phyloP scores from a whole-genome alignment of 2,888 invertebrate genomes.

The Pseudococcus longispinus region DNA sequence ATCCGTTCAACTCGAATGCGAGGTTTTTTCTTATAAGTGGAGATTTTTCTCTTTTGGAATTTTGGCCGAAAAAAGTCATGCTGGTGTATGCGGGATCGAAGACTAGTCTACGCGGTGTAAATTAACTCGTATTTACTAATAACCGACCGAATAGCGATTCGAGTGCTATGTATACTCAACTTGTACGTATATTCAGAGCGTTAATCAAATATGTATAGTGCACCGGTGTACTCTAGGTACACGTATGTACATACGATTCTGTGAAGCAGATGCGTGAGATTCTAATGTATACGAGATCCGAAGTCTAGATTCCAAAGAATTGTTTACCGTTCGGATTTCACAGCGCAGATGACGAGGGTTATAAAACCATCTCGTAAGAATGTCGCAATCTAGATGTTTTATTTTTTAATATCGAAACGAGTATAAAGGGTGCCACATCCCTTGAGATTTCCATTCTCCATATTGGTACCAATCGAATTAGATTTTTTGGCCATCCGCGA shows the following conservation, averaged over 20 bases:
- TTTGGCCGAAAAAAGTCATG: not conserved
- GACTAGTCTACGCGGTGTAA: not conserved
- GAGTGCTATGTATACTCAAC: not conserved
- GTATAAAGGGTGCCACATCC: not conserved
- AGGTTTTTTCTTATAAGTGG: not conserved
- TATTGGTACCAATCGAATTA: not conserved
- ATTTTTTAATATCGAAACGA: not conserved
- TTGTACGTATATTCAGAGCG: not conserved
- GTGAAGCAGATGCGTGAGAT: constrained; percentile 1
- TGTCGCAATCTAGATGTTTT: constrained; percentile 11
- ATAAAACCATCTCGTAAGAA: constrained; percentile 11
- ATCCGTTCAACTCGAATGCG: not conserved
- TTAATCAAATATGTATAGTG: not conserved
- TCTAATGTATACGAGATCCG: not conserved
- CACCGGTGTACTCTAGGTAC: not conserved
- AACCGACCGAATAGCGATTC: not conserved
- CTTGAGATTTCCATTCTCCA: not conserved
- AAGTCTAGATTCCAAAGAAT: not conserved
- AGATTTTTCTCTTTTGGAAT: not conserved
- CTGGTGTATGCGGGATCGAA: not conserved
- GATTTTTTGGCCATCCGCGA: not conserved
- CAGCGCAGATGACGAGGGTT: not conserved
- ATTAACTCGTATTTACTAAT: not conserved
- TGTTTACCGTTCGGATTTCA: not conserved
- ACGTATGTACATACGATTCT: not conserved